Evolutionary conservation across 2,113 vertebrate genomes (phyloP), one percentile per base, ranked within the genome.

Genomic region (Hippocampus guttulatus): DNA sequence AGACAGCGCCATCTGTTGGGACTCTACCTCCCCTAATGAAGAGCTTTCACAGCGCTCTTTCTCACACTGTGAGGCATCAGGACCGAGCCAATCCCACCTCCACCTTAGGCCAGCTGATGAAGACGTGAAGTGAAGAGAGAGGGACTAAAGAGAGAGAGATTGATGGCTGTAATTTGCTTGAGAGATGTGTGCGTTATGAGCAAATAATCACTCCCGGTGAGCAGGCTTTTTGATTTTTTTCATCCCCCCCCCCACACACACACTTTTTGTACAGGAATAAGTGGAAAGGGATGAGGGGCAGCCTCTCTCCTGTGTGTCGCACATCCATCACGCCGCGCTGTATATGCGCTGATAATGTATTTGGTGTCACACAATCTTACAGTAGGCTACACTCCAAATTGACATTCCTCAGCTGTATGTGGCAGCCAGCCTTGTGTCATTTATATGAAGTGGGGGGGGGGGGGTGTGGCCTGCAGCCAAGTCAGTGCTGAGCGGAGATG

Each of bases 131-230:
- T 47, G 23, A 64, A 43, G 62, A 3, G 68, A 7, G 60, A 5
- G 15, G 38, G 40, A 25, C 49, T 83, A 82, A 85, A 78, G 61
- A 45, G 78, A 76, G 73, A 51, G 76, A 89, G 90, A 90, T 91
- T 83, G 87, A 88, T 89, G 84, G 70, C n/a, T 77, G 82, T 85
- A 70, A 89, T 91, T 91, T 87, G 75, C 79, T 67, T 79, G 82
- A 88, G 77, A 82, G 75, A 87, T 85, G 86, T 80, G 83, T 69
- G 69, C 76, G 83, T 91, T 88, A 88, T 87, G 82, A 68, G 77
- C 47, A 80, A 85, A 88, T 89, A 85, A 88, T 88, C 86, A 60
- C 84, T 81, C 30, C 43, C 69, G 70, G 71, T 76, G 76, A 82
- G 84, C 57, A 68, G 63, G 70, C 78, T 65, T 77, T 84, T 80